Evolutionary conservation across 2,113 vertebrate species (phyloP).

Genomic region (Pteronura brasiliensis): DNA sequence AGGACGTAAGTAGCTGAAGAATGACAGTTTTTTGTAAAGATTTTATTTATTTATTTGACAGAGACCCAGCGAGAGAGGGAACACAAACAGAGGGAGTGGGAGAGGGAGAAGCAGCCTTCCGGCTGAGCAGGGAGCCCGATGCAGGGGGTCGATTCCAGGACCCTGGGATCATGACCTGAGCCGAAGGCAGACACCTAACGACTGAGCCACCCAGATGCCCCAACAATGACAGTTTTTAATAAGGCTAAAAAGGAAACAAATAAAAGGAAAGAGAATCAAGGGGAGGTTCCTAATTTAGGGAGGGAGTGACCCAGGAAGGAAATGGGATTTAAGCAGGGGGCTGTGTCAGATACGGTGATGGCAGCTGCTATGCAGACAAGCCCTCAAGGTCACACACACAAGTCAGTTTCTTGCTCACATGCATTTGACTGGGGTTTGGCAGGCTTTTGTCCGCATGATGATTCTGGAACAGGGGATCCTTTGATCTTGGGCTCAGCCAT

Average conservation of each 20-base stretch:
- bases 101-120: too few species aligned
- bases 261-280: background rate
- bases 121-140: too few species aligned
- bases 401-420: rapidly evolving
- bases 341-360: background rate
- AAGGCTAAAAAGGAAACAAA: background rate
- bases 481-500: background rate
- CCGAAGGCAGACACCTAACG: too few species aligned
- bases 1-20: background rate
- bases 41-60: too few species aligned
- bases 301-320: background rate
- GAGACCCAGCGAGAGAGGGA: too few species aligned
- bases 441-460: too few species aligned
- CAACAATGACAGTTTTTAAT: background rate
- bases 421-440: background rate
- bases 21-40: background rate
- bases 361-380: background rate
- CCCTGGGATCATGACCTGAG: too few species aligned
- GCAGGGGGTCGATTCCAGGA: too few species aligned
- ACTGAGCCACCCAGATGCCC: too few species aligned
- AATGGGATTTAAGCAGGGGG: too few species aligned
- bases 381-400: background rate
- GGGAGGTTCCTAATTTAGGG: background rate
- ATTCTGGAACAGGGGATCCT: background rate
- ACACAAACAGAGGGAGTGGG: too few species aligned